Conservation (phyloP, 2,888 invertebrate species). For the Hypercompe scribonia region DNA sequence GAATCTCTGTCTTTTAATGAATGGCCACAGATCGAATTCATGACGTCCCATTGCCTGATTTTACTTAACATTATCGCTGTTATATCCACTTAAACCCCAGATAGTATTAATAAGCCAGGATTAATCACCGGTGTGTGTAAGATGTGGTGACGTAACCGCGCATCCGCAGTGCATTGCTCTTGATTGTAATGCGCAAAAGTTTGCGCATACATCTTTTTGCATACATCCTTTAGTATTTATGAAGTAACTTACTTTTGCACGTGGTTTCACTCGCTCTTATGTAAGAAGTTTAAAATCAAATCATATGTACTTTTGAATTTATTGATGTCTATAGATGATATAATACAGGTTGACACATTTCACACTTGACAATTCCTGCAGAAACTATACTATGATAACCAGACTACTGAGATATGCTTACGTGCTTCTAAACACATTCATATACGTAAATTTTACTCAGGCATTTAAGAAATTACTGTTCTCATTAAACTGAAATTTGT, state of each 20-base stretch:
- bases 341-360: not conserved
- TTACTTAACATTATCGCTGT: not conserved
- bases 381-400: not conserved
- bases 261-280: not conserved
- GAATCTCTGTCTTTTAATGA: not conserved
- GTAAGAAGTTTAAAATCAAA: not conserved
- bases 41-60: not conserved
- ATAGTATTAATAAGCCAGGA: slow-evolving; percentile 3
- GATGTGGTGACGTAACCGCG: slow-evolving; percentile 13
- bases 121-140: not conserved
- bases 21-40: not conserved
- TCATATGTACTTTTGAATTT: not conserved
- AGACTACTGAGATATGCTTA: not conserved
- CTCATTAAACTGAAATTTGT: not conserved
- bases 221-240: slow-evolving; percentile 6
- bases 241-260: not conserved
- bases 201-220: slow-evolving; percentile 4
- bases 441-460: not conserved
- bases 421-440: not conserved
- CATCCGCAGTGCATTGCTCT: slow-evolving; percentile 22
- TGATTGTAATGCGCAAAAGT: slow-evolving; percentile 14
- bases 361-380: too few relatives aligned
- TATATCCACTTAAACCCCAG: not conserved
- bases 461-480: not conserved
- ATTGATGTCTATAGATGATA: not conserved